Evolutionary conservation across 2,888 invertebrate species (phyloP), one percentile per base, ranked within the genome.

Genomic region (Parthenolecanium corni): DNA sequence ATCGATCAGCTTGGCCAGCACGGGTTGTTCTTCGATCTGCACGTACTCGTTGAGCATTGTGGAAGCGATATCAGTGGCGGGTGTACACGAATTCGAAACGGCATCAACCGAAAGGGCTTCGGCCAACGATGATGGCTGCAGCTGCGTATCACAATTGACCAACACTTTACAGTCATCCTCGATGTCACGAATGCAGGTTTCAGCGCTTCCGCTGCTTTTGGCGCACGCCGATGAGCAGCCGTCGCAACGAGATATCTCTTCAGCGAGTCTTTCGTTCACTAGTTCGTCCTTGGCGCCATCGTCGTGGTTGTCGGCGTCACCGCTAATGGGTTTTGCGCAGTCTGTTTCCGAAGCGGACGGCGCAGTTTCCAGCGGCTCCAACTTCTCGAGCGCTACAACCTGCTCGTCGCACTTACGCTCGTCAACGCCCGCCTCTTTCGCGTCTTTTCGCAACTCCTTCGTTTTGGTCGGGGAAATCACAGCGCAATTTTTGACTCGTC

Each of bases 371-470:
- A 6, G 5, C 4, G 31, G 9, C 9, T 4, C 31, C 4, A 31
- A 9, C 4, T 31, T 4, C 31, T 31, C 31, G 4, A 31, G 31
- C n/a, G n/a, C n/a, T n/a, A n/a, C n/a, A 4, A 31, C 4, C 31
- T 31, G 31, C 31, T 31, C 31, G 23, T 16, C 5, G 6, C 23
- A 5, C 4, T 12, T 18, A 4, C 4, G 4, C 5, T 49, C 49
- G 49, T 16, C 49, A 14, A 14, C 20, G 9, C 46, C 61, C 16
- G 62, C 49, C 11, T 65, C 56, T 12, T 53, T 62, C 11, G 53
- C 51, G 14, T 54, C 54, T 20, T 65, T 65, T 1, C 52, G 47
- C 16, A 54, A 62, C 25, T 65, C 54, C n/a, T 65, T 65, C 16
- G 31, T 14, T n/a, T 53, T 61, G 18, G 5, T 49, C 20, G 3